phyloP scores from a whole-genome alignment of 1,140 invertebrate genomes.

The Protaetia brevitarsis region DNA sequence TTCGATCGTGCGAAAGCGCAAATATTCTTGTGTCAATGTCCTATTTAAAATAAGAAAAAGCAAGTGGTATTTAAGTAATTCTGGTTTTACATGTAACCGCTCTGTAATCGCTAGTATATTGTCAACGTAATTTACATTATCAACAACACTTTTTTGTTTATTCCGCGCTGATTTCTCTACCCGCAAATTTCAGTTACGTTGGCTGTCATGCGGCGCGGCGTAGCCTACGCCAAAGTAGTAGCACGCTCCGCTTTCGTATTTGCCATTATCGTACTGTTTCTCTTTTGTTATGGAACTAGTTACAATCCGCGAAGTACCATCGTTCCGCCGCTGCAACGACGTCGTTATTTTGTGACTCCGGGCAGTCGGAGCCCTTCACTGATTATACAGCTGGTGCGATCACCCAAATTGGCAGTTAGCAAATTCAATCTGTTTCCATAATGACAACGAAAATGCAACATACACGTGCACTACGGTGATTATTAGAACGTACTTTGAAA shows the following conservation, averaged over 20 bases:
- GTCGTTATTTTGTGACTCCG: slow-evolving; percentile 8
- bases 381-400: neutral
- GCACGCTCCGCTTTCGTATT: neutral
- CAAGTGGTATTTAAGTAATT: too few relatives aligned
- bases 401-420: slow-evolving; percentile 6
- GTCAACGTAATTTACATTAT: too few relatives aligned
- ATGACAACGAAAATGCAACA: neutral
- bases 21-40: too few relatives aligned
- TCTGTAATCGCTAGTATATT: too few relatives aligned
- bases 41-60: too few relatives aligned
- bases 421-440: slow-evolving; percentile 14
- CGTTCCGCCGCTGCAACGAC: neutral
- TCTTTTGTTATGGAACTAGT: neutral
- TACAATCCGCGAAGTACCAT: neutral
- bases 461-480: neutral
- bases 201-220: neutral
- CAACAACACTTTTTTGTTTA: too few relatives aligned
- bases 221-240: neutral
- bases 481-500: neutral
- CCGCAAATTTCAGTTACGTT: too few relatives aligned
- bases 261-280: neutral
- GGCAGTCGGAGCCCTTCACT: neutral
- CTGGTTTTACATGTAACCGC: too few relatives aligned
- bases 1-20: too few relatives aligned
- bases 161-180: too few relatives aligned